Conservation (phyloP, 2,113 vertebrate genomes). For the Trematomus loennbergii region DNA sequence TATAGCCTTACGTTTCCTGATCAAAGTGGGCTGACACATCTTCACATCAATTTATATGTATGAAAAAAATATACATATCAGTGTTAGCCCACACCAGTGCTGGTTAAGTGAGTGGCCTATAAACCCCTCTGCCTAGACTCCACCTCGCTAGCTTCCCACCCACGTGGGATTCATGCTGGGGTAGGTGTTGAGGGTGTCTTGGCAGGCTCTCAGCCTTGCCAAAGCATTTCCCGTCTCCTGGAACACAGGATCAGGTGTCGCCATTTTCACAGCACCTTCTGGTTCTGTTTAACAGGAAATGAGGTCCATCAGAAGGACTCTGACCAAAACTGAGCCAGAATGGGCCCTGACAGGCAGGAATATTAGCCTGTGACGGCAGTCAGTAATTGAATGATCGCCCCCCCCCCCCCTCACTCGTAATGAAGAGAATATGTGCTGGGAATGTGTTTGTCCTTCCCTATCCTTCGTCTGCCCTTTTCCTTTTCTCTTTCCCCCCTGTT, state of each 20-base stretch:
- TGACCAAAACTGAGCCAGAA: constrained; percentile 87
- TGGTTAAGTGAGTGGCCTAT: constrained; percentile 17
- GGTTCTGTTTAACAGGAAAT: constrained; percentile 87
- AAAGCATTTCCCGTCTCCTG: constrained; percentile 73
- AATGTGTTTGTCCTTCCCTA: constrained; percentile 85
- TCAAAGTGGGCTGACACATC: constrained; percentile 11
- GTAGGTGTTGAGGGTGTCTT: constrained; percentile 70
- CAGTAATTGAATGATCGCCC: constrained; percentile 88
- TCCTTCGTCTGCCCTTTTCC: constrained; percentile 68
- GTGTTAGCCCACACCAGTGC: constrained; percentile 25
- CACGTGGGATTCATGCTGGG: constrained; percentile 50
- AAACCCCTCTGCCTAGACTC: constrained; percentile 24
- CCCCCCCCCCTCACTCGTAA: constrained; percentile 76
- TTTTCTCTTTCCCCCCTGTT: constrained; percentile 27
- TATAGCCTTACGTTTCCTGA: constrained; percentile 33
- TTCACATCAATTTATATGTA: constrained; percentile 22
- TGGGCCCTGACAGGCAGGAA: constrained; percentile 89
- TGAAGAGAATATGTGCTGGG: constrained; percentile 89
- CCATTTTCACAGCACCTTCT: constrained; percentile 88
- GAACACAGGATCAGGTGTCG: constrained; percentile 86
- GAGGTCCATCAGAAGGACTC: constrained; percentile 87
- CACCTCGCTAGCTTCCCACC: constrained; percentile 20
- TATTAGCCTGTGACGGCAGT: constrained; percentile 87
- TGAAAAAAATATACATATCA: background rate
- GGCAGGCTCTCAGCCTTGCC: constrained; percentile 67